Base-by-base conservation (phyloP, 2,797 vertebrate genomes). In the Discoglossus pictus region DNA sequence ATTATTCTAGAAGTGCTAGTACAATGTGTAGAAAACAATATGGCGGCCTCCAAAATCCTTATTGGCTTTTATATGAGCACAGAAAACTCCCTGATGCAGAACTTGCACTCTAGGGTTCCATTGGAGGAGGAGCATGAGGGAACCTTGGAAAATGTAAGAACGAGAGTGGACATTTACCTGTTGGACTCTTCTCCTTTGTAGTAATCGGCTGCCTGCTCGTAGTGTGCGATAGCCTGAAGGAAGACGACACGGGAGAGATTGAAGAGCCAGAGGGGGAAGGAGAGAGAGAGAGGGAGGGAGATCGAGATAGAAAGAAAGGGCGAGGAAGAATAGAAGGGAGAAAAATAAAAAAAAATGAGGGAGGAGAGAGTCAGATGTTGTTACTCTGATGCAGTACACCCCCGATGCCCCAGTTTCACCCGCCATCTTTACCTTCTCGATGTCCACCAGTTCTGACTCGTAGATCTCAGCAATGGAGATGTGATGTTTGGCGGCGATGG, bases 171-270 rank as follows among this genome's bases (percentile, higher is more conserved):
- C 2, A 21, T 9, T 42, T 79, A 96, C 95, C 94, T 98, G 78
- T 91, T 95, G 46, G 93, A 96, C 68, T 97, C 94, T 80, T 98
- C 95, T 2, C 94, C 93, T 85, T 94, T 97, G 81, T 98, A 98
- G 81, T 96, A 97, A 80, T 97, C 95, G 15, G 93, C 95, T 3
- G 94, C 92, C 77, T 95, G 94, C 82, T 97, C 94, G 2, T 94
- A 98, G 79, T 98, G 94, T 56, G 94, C 95, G 2, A 97, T 86
- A 2, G 94, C 93, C 94, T 97, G 77, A 2, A 40, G 43, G 34
- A 17, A 65, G 43, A 73, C 7, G 43, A 13, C 18, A 35, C 35
- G 15, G 35, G 12, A 23, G 53, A 50, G 12, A 52, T 42, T 4
- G 27, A 8, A 31, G 13, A 17, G 39, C 2, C 9, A 42, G 12